Conservation (phyloP, 2,888 invertebrate genomes). For the Acanthosepion esculentum region DNA sequence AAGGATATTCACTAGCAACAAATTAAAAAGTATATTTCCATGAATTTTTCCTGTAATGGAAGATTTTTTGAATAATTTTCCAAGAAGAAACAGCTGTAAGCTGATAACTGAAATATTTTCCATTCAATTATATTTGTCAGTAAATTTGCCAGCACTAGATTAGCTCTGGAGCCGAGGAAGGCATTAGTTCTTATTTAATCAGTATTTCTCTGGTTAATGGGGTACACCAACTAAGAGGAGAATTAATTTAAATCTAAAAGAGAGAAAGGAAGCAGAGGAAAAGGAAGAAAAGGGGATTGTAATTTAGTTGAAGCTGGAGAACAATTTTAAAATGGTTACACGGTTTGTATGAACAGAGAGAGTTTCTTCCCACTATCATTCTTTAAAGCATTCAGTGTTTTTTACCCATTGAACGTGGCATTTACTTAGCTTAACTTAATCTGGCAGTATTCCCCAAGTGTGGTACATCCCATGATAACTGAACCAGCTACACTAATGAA, state of each 20-base stretch:
- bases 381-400: background rate
- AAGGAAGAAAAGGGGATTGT: background rate
- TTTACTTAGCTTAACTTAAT: background rate
- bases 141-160: background rate
- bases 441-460: background rate
- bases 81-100: background rate
- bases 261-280: background rate
- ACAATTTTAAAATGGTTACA: no score
- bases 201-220: background rate
- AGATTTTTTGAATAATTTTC: background rate
- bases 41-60: background rate
- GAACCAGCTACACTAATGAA: no score
- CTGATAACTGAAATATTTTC: background rate
- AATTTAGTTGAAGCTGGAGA: background rate
- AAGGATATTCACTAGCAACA: background rate
- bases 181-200: background rate
- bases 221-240: background rate
- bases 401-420: background rate
- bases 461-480: background rate
- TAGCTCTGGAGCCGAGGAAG: background rate
- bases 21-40: background rate
- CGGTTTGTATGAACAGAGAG: no score
- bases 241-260: background rate
- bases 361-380: background rate
- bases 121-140: background rate